Conservation (phyloP, 2,888 invertebrate species). For the Pristionchus exspectatus region DNA sequence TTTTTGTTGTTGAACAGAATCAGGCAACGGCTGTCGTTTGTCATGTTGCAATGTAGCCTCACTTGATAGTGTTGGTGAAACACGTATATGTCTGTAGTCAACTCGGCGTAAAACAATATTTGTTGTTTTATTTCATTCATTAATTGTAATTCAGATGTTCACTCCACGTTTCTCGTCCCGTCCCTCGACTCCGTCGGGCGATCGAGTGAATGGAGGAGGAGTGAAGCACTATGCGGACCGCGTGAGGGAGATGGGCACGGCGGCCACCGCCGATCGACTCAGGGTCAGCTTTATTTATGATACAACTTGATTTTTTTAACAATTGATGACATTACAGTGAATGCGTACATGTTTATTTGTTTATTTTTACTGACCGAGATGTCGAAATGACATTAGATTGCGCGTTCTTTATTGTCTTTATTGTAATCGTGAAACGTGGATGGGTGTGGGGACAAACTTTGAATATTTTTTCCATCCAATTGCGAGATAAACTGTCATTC, state of each 20-base stretch:
- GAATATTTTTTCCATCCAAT: neutral
- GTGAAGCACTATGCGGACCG: conserved; percentile 36
- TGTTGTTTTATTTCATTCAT: neutral
- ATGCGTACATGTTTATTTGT: no score
- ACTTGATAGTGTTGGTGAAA: neutral
- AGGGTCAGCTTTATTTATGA: neutral
- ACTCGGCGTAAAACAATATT: no score
- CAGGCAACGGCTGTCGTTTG: neutral
- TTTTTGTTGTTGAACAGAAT: neutral
- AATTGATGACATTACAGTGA: no score
- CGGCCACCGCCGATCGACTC: neutral
- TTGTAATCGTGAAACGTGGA: no score
- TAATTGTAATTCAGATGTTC: conserved; percentile 11
- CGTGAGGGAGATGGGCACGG: conserved; percentile 43
- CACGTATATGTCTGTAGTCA: neutral
- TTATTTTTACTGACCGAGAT: no score
- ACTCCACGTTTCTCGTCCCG: conserved; percentile 53
- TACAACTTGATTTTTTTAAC: no score
- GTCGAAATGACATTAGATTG: no score
- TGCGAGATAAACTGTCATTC: neutral
- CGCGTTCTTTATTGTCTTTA: no score
- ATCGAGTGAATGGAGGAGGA: conserved; percentile 25
- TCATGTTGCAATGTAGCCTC: neutral
- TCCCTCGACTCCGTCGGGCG: conserved; percentile 35
- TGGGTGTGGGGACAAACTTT: no score